Percentiles rank a stretch among this genome's conserved stretches.
Conservation (phyloP, 2,797 vertebrate species). For the Acanthurus lineatus region DNA sequence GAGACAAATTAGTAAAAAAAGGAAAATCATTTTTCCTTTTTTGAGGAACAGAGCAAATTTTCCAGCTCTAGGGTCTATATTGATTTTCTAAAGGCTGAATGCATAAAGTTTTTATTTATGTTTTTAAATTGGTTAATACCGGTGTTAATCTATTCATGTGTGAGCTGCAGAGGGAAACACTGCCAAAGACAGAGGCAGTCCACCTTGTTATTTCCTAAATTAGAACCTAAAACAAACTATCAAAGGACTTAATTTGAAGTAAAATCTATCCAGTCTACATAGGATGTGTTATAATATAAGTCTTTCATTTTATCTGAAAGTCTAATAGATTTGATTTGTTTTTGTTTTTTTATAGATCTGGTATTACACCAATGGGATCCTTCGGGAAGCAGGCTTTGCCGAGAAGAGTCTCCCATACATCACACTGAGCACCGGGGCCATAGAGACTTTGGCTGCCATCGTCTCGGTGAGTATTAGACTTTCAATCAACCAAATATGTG, state of each 20-base stretch:
- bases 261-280: neutral
- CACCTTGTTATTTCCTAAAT: neutral
- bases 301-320: neutral
- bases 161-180: neutral
- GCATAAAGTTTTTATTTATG: neutral
- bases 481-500: neutral
- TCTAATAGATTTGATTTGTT: constrained; percentile 5
- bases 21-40: neutral
- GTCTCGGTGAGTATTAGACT: constrained; percentile 89
- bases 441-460: constrained; percentile 91
- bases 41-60: neutral
- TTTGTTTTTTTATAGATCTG: constrained; percentile 87
- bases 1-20: neutral
- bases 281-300: too few species aligned
- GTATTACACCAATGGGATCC: constrained; percentile 96
- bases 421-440: constrained; percentile 91
- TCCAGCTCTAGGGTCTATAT: neutral
- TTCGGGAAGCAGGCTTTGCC: constrained; percentile 88
- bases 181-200: neutral
- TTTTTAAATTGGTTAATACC: neutral
- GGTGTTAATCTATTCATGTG: neutral
- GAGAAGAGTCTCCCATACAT: constrained; percentile 89
- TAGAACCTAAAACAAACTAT: neutral
- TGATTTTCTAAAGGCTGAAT: neutral
- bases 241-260: neutral